phyloP scores from a whole-genome alignment of 1,140 invertebrate species.

The Bombus ignitus region DNA sequence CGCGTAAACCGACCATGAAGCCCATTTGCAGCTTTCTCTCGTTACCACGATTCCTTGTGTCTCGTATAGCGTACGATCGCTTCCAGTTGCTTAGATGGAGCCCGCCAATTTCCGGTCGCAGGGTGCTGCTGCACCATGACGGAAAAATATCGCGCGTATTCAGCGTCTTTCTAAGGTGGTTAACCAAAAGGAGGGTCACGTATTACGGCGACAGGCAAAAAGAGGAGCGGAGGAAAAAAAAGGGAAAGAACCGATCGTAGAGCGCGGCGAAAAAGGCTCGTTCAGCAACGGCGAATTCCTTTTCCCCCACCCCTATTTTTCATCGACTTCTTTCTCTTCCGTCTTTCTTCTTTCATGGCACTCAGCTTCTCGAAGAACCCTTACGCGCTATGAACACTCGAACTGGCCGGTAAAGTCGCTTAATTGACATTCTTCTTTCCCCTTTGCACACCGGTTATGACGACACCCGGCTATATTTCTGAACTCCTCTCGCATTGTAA shows the following conservation, averaged over 20 bases:
- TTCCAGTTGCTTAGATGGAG: constrained; percentile 27
- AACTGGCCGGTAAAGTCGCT: constrained; percentile 45
- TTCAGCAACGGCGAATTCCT: constrained; percentile 19
- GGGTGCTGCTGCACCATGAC: constrained; percentile 1
- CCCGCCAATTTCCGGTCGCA: constrained; percentile 54
- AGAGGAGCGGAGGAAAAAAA: neutral
- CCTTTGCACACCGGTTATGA: constrained; percentile 16
- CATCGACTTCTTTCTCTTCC: constrained; percentile 11
- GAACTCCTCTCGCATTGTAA: constrained; percentile 22
- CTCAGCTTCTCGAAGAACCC: neutral
- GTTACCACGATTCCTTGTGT: neutral
- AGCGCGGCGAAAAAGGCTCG: constrained; percentile 15
- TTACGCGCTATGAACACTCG: constrained; percentile 30
- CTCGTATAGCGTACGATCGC: neutral
- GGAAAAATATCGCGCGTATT: constrained; percentile 68
- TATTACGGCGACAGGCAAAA: neutral
- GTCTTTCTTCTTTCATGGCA: neutral
- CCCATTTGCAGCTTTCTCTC: neutral
- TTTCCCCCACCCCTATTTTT: constrained; percentile 11
- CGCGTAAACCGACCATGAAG: no score
- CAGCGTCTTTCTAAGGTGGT: constrained; percentile 62
- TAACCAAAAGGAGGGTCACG: constrained; percentile 37
- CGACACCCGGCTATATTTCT: constrained; percentile 43
- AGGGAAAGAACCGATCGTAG: constrained; percentile 9
- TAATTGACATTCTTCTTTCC: constrained; percentile 59